Evolutionary conservation across 2,888 invertebrate genomes (phyloP).

Genomic region (Oxycera nigricornis): DNA sequence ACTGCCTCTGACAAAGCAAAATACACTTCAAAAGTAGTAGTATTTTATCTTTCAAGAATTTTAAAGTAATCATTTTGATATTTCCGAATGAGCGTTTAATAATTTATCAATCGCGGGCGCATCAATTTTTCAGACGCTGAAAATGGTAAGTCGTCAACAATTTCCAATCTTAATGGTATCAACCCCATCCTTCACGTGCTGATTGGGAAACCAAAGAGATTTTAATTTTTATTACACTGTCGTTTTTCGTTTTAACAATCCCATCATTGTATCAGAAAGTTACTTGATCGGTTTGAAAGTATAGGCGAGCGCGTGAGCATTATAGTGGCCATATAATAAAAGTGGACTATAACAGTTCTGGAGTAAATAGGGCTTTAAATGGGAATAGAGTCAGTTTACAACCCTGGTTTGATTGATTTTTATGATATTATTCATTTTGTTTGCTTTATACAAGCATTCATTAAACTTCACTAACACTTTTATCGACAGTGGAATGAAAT

Average conservation of each 20-base stretch:
- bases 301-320: conserved; percentile 8
- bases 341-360: not conserved
- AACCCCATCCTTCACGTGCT: conserved; percentile 41
- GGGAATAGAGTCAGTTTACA: not conserved
- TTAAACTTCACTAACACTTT: conserved; percentile 43
- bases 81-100: no score
- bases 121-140: no score
- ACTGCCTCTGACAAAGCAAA: not conserved
- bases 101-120: no score
- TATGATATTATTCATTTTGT: conserved; percentile 41
- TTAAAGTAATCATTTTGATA: no score
- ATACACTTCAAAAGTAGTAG: not conserved
- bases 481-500: conserved; percentile 12
- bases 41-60: no score
- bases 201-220: conserved; percentile 45
- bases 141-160: not conserved
- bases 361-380: conserved; percentile 2
- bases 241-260: conserved; percentile 30
- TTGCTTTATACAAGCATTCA: conserved; percentile 41
- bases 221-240: conserved; percentile 44
- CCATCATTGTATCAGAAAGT: conserved; percentile 22
- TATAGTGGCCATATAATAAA: conserved; percentile 28
- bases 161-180: conserved; percentile 19
- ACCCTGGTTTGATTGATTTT: conserved; percentile 43
- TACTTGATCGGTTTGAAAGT: conserved; percentile 20